Evolutionary conservation across 2,797 vertebrate genomes (phyloP), one percentile per base, ranked within the genome.

Genomic region (Mastacembelus armatus): DNA sequence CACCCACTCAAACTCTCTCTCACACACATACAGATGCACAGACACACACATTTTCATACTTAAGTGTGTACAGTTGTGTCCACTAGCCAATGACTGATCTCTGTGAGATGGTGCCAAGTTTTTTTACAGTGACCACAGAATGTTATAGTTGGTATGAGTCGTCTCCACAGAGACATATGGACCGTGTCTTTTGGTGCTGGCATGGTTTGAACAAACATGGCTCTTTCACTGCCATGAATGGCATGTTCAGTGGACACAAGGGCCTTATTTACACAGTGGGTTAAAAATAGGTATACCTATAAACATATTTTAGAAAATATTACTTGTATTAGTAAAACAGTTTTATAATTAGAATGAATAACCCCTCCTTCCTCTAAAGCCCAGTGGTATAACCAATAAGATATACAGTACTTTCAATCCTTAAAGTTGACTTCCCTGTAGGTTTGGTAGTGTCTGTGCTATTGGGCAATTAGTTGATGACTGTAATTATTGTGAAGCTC

Each of bases 21-120:
- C 40, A 7, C 64, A 38, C 32, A 19, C 51, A 10, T 38, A 11
- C 21, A 33, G 48, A 47, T 35, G 24, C 36, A 26, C 45, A 15
- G 19, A 40, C 65, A 35, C 59, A 59, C 50, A 51, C 58, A 38
- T 49, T 33, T 56, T 55, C 55, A 54, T 66, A 39, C 62, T 66
- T 71, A 54, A 73, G 74, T 62, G 71, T 66, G 71, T 67, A 44
- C 75, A 86, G 73, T 87, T 86, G 75, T 78, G 80, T 77, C 68
- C 69, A 75, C 70, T 36, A 67, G 70, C 60, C 75, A 80, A 30
- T 78, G 86, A 86, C 39, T 66, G 84, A 85, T 82, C 63, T 83
- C 35, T 84, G 63, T 85, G 83, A 86, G 83, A 74, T 16, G 59
- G 84, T 86, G 88, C 85, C 87, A 88, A 86, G 76, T 74, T 65